These are phyloP conservation scores for Euschistus heros DNA, from an alignment of 1,140 invertebrate species.

Conservation along the genomic window DNA sequence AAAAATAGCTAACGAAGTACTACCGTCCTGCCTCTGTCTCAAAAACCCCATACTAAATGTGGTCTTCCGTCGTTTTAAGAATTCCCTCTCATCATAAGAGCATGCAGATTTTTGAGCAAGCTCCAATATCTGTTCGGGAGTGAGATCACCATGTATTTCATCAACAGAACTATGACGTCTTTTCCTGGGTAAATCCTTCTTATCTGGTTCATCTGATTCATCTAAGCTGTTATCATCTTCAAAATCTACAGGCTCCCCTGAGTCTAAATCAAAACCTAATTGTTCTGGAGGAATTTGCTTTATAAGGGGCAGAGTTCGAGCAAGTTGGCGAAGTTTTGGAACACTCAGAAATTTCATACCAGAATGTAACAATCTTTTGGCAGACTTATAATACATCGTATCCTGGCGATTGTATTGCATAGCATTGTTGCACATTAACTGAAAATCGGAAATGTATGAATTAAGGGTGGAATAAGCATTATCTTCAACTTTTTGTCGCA, in stretches of 20 bases:
- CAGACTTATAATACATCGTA: slow-evolving; percentile 93
- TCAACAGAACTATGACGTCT: slow-evolving; percentile 43
- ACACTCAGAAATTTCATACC: slow-evolving; percentile 74
- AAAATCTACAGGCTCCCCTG: slow-evolving; percentile 4
- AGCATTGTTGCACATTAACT: slow-evolving; percentile 92
- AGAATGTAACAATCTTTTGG: slow-evolving; percentile 74
- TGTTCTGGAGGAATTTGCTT: slow-evolving; percentile 68
- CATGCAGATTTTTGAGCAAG: slow-evolving; percentile 56
- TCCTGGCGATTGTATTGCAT: slow-evolving; percentile 92
- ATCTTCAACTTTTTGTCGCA: slow-evolving; percentile 89
- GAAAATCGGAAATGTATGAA: slow-evolving; percentile 67
- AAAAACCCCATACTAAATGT: slow-evolving; percentile 60
- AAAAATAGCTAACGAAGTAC: slow-evolving; percentile 78
- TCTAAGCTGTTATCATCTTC: background rate
- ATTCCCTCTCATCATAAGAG: slow-evolving; percentile 52
- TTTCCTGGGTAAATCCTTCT: background rate
- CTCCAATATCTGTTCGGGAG: slow-evolving; percentile 66
- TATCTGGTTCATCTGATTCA: background rate
- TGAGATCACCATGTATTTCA: slow-evolving; percentile 65
- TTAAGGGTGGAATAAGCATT: slow-evolving; percentile 52
- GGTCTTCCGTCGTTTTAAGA: slow-evolving; percentile 42
- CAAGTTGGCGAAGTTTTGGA: slow-evolving; percentile 67
- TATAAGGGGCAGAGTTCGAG: slow-evolving; percentile 67
- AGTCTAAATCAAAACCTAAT: slow-evolving; percentile 73
- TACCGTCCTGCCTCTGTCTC: slow-evolving; percentile 67